Percentiles rank a stretch among this genome's conserved stretches.
phyloP scores from a whole-genome alignment of 2,888 invertebrate species.

The Cephus pygmeus region DNA sequence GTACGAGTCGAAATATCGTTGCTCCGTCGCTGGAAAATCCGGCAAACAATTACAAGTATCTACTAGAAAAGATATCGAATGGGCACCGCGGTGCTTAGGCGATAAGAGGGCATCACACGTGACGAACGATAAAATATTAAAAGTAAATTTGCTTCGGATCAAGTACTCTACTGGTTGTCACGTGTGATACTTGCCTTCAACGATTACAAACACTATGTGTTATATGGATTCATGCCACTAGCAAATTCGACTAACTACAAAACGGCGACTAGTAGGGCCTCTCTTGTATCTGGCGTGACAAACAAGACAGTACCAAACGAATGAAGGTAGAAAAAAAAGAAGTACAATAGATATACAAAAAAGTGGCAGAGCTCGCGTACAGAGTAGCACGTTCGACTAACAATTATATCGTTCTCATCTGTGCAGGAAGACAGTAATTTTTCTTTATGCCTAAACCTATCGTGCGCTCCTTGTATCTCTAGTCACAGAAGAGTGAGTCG shows the following conservation, averaged over 20 bases:
- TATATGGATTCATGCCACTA: slow-evolving; percentile 12
- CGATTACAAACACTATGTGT: neutral
- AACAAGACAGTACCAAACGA: neutral
- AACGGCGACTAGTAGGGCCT: neutral
- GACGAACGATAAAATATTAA: neutral
- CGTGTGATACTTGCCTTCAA: neutral
- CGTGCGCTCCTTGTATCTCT: neutral
- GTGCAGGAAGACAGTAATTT: neutral
- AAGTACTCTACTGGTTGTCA: neutral
- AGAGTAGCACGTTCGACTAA: neutral
- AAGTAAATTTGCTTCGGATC: neutral
- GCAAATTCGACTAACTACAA: slow-evolving; percentile 1
- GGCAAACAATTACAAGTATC: slow-evolving; percentile 11
- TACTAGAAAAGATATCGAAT: neutral
- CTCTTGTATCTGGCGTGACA: neutral
- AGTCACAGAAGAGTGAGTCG: neutral
- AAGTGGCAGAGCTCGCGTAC: neutral
- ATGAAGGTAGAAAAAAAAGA: neutral
- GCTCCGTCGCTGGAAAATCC: neutral
- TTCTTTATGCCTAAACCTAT: neutral
- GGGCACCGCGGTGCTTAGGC: neutral
- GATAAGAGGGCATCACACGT: neutral
- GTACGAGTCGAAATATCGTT: neutral
- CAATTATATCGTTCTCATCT: neutral
- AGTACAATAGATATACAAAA: neutral